Evolutionary conservation across 2,113 vertebrate species (phyloP).

Genomic region (Paralichthys olivaceus): DNA sequence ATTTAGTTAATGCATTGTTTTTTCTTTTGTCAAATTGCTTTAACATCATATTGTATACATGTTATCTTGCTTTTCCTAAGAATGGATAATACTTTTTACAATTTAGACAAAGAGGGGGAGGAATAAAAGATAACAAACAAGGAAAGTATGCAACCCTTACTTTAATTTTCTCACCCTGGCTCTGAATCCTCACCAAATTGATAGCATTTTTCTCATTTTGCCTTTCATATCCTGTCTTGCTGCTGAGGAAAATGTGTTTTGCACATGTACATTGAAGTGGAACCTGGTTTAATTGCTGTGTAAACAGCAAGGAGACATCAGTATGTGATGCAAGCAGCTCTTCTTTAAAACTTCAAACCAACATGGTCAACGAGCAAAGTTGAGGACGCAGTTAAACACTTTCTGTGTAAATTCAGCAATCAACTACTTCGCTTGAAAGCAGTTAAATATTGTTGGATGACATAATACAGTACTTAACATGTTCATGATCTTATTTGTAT

Average conservation of each 20-base stretch:
- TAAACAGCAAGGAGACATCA: conserved; percentile 69
- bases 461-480: background rate
- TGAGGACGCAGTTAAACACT: background rate
- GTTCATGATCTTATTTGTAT: background rate
- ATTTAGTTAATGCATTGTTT: background rate
- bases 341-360: conserved; percentile 10
- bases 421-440: no score
- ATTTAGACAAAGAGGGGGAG: background rate
- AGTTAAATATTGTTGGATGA: background rate
- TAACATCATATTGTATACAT: background rate
- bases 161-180: conserved; percentile 28
- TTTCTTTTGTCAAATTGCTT: background rate
- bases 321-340: conserved; percentile 52
- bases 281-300: conserved; percentile 77
- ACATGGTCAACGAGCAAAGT: background rate
- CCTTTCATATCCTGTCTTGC: conserved; percentile 51
- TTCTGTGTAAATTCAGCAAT: background rate
- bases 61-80: background rate
- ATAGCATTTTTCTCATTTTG: conserved; percentile 56
- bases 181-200: conserved; percentile 37
- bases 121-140: conserved; percentile 1
- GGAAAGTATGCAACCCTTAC: conserved; percentile 1
- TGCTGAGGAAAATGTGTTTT: conserved; percentile 77
- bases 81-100: background rate
- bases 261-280: conserved; percentile 76